A percentile compares a stretch with the other conserved stretches of the same genome.
These are phyloP conservation scores for Sesamia nonagrioides DNA, from an alignment of 1,140 invertebrate genomes.

Conservation along the genomic window DNA sequence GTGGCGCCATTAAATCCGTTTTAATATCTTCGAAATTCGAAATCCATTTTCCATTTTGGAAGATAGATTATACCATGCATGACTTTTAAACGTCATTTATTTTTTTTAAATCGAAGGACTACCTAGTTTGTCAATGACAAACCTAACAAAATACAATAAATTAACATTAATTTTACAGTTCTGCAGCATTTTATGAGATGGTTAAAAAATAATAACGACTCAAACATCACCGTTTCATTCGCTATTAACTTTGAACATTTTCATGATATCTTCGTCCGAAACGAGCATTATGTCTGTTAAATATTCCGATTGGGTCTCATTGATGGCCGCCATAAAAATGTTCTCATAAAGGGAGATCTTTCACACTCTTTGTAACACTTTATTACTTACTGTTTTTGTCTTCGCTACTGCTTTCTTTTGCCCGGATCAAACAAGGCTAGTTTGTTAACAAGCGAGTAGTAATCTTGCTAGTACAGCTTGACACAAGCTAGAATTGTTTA, in stretches of 20 bases:
- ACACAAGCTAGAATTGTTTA: too few relatives aligned
- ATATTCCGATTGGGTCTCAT: conserved; percentile 48
- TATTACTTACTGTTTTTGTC: conserved; percentile 16
- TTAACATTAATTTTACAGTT: neutral
- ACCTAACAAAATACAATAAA: too few relatives aligned
- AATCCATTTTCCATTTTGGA: too few relatives aligned
- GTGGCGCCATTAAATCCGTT: conserved; percentile 8
- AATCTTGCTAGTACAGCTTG: too few relatives aligned
- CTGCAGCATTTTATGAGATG: neutral
- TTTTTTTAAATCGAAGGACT: neutral
- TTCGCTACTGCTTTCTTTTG: neutral
- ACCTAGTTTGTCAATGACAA: neutral
- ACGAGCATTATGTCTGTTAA: conserved; percentile 20
- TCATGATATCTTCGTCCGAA: conserved; percentile 30
- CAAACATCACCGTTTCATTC: conserved; percentile 16
- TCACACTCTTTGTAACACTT: conserved; percentile 33
- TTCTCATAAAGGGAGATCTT: conserved; percentile 44
- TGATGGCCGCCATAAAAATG: conserved; percentile 53
- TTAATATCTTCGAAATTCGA: neutral
- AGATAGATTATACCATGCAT: too few relatives aligned
- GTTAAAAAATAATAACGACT: conserved; percentile 27
- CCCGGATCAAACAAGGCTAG: neutral
- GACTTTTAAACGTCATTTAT: too few relatives aligned
- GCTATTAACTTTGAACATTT: conserved; percentile 31
- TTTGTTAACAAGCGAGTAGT: too few relatives aligned